Conservation (phyloP, 30 jellyfish, hydroid and myxozoan genomes). For the Pelagia noctiluca region DNA sequence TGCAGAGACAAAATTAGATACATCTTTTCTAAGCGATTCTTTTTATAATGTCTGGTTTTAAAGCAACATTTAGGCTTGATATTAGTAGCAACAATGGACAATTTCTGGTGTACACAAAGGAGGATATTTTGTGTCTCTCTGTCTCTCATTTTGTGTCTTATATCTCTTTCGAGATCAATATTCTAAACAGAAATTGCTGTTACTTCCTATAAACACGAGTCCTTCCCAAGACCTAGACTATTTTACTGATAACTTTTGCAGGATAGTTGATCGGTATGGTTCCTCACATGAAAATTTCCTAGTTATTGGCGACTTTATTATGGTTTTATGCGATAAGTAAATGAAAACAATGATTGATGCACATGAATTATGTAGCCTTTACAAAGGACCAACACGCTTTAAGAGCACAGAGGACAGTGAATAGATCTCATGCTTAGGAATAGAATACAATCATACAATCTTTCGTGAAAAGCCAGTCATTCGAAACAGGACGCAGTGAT, state of each 20-base stretch:
- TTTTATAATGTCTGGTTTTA: no score
- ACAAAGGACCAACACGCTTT: constrained; percentile 11
- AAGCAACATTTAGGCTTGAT: no score
- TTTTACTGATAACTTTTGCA: background rate
- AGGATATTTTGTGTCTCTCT: no score
- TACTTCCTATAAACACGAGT: no score
- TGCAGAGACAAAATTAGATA: no score
- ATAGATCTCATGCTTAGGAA: constrained; percentile 23
- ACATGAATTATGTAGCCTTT: background rate
- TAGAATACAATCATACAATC: constrained; percentile 20
- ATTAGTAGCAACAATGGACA: no score
- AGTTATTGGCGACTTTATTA: background rate
- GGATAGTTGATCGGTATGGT: constrained; percentile 10
- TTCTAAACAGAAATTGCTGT: no score
- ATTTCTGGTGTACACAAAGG: no score
- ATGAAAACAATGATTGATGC: constrained; percentile 1
- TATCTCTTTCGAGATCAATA: no score
- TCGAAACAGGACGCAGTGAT: constrained; percentile 63
- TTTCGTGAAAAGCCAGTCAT: constrained; percentile 36
- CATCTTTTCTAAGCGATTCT: no score
- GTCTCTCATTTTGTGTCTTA: no score
- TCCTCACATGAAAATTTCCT: constrained; percentile 29
- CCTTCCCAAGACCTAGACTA: no score
- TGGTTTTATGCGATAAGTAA: constrained; percentile 1
- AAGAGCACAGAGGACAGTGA: constrained; percentile 16